Percentiles rank a stretch among this genome's conserved stretches.
phyloP scores from a whole-genome alignment of 1,140 invertebrate species.

The Euura saliciscinereae region DNA sequence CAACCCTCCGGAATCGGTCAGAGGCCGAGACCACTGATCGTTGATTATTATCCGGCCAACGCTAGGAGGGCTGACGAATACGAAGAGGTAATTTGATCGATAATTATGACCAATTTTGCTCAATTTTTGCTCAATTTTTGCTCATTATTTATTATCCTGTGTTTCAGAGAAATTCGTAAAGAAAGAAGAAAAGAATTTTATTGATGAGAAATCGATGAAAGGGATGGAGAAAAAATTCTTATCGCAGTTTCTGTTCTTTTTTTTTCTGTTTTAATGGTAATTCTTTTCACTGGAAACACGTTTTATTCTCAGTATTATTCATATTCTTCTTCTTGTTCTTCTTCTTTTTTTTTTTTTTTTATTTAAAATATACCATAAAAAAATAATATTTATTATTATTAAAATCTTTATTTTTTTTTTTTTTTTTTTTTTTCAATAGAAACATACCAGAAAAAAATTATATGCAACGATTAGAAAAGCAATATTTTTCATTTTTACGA shows the following conservation, averaged over 20 bases:
- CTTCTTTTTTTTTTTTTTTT: neutral
- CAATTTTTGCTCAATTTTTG: too few species aligned
- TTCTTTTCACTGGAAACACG: neutral
- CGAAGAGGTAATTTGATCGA: constrained; percentile 31
- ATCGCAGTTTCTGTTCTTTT: neutral
- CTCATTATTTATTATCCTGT: neutral
- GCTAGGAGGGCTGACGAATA: constrained; percentile 47
- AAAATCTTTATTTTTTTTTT: neutral
- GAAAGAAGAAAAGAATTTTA: neutral
- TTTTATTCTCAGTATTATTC: neutral
- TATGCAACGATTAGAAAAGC: too few species aligned
- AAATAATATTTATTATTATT: too few species aligned
- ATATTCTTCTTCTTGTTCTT: too few species aligned
- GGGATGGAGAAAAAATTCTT: neutral
- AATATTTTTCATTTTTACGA: too few species aligned
- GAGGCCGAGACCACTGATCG: constrained; percentile 70
- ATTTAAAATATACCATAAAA: too few species aligned
- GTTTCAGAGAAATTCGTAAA: neutral
- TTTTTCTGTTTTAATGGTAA: neutral
- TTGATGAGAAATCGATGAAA: neutral
- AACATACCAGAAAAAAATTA: neutral
- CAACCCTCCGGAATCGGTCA: constrained; percentile 81
- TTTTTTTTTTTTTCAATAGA: neutral
- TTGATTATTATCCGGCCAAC: constrained; percentile 61
- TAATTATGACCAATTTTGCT: neutral